Evolutionary conservation across 2,888 invertebrate genomes (phyloP), one percentile per base, ranked within the genome.

Genomic region (Anarsia innoxiella): DNA sequence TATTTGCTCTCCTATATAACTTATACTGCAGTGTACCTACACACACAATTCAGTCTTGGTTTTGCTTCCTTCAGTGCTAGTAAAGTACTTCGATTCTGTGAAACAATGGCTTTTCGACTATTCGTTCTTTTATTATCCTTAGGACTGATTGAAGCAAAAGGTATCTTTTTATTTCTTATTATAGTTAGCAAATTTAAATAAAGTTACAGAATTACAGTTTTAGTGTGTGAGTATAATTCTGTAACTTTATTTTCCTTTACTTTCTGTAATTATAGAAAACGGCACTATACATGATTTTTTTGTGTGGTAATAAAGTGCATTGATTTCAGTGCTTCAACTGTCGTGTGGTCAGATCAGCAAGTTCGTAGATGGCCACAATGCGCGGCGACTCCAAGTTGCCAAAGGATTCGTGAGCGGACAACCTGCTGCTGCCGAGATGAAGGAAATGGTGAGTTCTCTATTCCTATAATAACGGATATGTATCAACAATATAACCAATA

Each of bases 331-430:
- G 27, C 23, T 35, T 8, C 13, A 23, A 9, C 48, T 66, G 34
- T 51, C 62, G 16, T 68, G 68, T 36, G 42, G 48, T 3, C 54
- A 66, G 42, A 55, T 66, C n/a, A 42, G 40, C 1, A 36, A 36
- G 4, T 57, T 68, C 23, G 60, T 67, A 10, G 53, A 66, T 34
- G 62, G 62, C 0, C 68, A 68, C 38, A 68, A 68, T 34, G 37
- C 28, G 2, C 43, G 56, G 11, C 45, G 68, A 8, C 31, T 56
- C 5, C 48, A 39, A 8, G 12, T 67, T 10, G 56, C 63, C 1
- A 46, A 48, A 16, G 66, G 65, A 2, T 40, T 45, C 10, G 43
- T 67, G 2, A 15, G 39, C 1, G 51, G 53, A 0, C 67, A 69
- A 31, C 69, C 69, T 0, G 44, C 64, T 2, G 68, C 68, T 10